A percentile compares a stretch with the other conserved stretches of the same genome.
Evolutionary conservation across 2,113 vertebrate species (phyloP).

Genomic region (Archilochus colubris): DNA sequence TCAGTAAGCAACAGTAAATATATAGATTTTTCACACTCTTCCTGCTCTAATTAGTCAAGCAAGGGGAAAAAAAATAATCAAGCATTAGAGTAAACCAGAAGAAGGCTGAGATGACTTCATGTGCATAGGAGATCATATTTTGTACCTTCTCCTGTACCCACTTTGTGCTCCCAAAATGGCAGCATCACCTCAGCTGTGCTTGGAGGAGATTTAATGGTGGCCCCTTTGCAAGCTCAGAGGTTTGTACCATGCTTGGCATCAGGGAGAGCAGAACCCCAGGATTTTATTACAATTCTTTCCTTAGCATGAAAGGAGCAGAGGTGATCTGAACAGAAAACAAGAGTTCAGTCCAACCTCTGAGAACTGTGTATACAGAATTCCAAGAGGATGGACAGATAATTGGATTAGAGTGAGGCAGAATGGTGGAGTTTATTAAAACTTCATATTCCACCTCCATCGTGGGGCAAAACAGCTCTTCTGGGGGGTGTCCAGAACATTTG

Average conservation of each 20-base stretch:
- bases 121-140: not conserved
- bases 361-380: not conserved
- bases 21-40: not conserved
- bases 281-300: not conserved
- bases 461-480: not conserved
- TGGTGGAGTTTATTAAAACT: not conserved
- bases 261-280: not conserved
- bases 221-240: not conserved
- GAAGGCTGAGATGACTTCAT: not conserved
- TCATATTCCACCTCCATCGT: not conserved
- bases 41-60: not conserved
- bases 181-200: no score
- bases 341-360: not conserved
- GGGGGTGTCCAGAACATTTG: not conserved
- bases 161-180: not conserved
- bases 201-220: not conserved
- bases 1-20: not conserved
- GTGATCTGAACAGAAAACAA: not conserved
- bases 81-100: not conserved
- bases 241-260: not conserved
- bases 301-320: not conserved
- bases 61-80: not conserved
- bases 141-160: not conserved
- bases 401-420: conserved; percentile 47
- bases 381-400: not conserved